Base-by-base conservation (phyloP, 2,888 invertebrate genomes). In the Nomada flava region DNA sequence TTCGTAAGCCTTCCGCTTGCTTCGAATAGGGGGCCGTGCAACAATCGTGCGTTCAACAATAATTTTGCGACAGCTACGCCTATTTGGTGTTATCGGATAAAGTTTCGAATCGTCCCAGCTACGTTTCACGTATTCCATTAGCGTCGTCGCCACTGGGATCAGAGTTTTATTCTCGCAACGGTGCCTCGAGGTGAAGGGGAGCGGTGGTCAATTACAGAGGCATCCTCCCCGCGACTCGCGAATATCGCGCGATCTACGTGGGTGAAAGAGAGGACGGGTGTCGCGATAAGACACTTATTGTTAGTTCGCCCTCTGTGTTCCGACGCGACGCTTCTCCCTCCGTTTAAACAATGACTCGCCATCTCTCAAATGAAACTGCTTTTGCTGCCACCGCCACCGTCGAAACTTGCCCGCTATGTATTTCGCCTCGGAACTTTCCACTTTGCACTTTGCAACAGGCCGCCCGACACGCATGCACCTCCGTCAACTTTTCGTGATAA, bases 151-250 rank as follows among this genome's bases (percentile, higher is more conserved):
- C 65, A 9, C 44, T 20, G 50, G 57, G 29, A 52, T 67, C 47
- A 10, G 26, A 13, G 18, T 60, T 15, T 52, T 26, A 20, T 50
- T 68, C 63, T 36, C 52, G 29, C 60, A 60, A 67, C 69, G 50
- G n/a, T 26, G 18, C 47, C 68, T 59, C 74, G 70, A 73, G 63
- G 67, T 74, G 68, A 60, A 59, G 63, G 73, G 85, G 84, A 88
- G 83, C 80, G 87, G 84, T 82, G 67, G 81, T 63, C 67, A 91
- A 90, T 89, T 90, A 89, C 84, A 79, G 75, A 72, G 69, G 74
- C 75, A 68, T 60, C 63, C 50, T 53, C 50, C 18, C 72, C 29
- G 65, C 68, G 11, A 18, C 7, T 29, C 29, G 3, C 50, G 47
- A 65, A 3, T 23, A 1, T 2, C 5, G 26, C 23, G 50, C 64